Base-by-base conservation (phyloP, 2,113 vertebrate species). In the Scomber colias region DNA sequence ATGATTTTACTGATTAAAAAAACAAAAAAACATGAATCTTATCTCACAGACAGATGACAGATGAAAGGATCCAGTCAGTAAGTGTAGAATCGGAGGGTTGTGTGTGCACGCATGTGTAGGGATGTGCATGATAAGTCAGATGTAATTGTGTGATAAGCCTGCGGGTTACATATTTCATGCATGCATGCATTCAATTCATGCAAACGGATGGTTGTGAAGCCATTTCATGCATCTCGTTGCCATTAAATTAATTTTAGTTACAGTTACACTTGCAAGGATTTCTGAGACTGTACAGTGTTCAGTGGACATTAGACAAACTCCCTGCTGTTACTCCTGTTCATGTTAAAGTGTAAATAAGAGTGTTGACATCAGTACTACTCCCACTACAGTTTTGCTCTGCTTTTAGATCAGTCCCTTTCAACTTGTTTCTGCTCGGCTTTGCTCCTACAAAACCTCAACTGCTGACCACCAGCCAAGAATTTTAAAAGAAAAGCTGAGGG, bases 381-480 rank as follows among this genome's bases (percentile, higher is more conserved):
- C 66, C 69, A 55, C 54, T 19, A 44, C 66, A 45, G 19, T 51
- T 3, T 50, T 55, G 19, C 15, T 49, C 69, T 69, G 50, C 63
- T 61, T n/a, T 21, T 21, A 11, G 45, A 62, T 17, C 27, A 35
- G 30, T 48, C 50, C 19, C 53, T 46, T 76, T 78, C 62, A 66
- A 16, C 61, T 76, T 15, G 56, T 35, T 56, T 48, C 76, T 57
- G 35, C 44, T 48, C 61, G 21, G 59, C 51, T 61, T 68, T 59
- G 40, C n/a, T 71, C 66, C 65, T 64, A 45, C 65, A 40, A 78
- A 85, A 77, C 71, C 72, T 53, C 64, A 84, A 12, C 66, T 64
- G 27, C 70, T 71, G 54, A 57, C 59, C 46, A 64, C 82, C 45
- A 80, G 84, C 89, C 81, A 90, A 84, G 64, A 77, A 75, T 77